phyloP scores from a whole-genome alignment of 2,888 invertebrate genomes.

The Cheilosia soror region DNA sequence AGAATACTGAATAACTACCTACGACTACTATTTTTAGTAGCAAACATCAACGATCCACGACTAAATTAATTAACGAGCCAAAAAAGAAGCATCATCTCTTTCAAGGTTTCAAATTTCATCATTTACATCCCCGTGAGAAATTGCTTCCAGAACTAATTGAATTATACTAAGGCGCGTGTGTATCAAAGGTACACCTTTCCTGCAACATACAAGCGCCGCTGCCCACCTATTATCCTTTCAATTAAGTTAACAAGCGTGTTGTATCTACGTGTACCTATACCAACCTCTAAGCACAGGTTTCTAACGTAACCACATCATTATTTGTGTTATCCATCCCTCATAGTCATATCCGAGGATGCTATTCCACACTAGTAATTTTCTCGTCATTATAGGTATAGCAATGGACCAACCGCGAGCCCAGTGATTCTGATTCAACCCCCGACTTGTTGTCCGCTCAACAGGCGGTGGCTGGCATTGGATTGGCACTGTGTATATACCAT shows the following conservation, averaged over 20 bases:
- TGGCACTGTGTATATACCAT: neutral
- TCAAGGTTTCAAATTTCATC: conserved; percentile 55
- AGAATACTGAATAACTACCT: no score
- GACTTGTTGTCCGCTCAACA: conserved; percentile 9
- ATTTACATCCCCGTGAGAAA: conserved; percentile 58
- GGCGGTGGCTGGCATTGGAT: neutral
- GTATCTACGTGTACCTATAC: neutral
- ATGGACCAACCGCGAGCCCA: conserved; percentile 16
- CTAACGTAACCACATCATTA: conserved; percentile 37
- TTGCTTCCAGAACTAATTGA: conserved; percentile 9
- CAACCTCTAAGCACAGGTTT: conserved; percentile 49
- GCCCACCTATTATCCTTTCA: conserved; percentile 64
- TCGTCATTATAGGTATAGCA: neutral
- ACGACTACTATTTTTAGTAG: neutral
- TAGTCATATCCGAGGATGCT: neutral
- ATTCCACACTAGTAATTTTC: conserved; percentile 16
- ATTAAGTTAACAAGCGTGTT: conserved; percentile 26
- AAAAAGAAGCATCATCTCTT: neutral
- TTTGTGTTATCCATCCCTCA: neutral
- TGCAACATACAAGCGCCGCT: conserved; percentile 34
- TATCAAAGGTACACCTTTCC: conserved; percentile 11
- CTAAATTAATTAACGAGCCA: neutral
- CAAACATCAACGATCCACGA: neutral
- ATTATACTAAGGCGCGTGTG: conserved; percentile 23
- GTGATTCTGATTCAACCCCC: neutral